A percentile compares a stretch with the other conserved stretches of the same genome.
phyloP scores from a whole-genome alignment of 2,888 invertebrate species.

The Nomada fabriciana region DNA sequence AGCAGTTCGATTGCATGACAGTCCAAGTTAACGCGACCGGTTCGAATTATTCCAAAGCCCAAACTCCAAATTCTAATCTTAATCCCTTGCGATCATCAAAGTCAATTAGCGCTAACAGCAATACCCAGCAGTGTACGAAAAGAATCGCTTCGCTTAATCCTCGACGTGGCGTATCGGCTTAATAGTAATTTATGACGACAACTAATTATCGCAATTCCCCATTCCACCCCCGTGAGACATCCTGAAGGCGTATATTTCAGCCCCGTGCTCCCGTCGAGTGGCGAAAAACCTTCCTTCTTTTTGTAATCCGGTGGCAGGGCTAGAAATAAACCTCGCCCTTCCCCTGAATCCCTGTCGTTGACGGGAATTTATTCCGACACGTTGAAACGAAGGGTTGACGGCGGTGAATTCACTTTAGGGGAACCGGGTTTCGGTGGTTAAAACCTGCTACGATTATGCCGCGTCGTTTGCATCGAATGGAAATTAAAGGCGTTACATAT shows the following conservation, averaged over 20 bases:
- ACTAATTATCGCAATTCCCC: constrained; percentile 10
- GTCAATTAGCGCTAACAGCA: constrained; percentile 7
- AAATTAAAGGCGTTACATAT: constrained; percentile 45
- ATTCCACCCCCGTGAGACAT: background rate
- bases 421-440: constrained; percentile 19
- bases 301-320: background rate
- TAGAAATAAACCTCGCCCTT: constrained; percentile 3
- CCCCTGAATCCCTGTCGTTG: constrained; percentile 17
- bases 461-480: constrained; percentile 42
- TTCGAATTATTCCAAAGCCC: no score
- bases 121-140: background rate
- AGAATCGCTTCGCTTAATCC: constrained; percentile 9
- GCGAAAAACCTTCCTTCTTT: background rate
- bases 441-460: constrained; percentile 13
- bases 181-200: constrained; percentile 17
- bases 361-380: constrained; percentile 22
- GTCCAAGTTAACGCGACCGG: background rate
- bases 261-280: background rate
- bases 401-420: constrained; percentile 10
- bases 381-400: background rate
- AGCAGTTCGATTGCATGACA: background rate
- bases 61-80: background rate
- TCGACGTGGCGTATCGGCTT: background rate
- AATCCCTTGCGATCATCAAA: constrained; percentile 5
- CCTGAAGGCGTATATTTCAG: constrained; percentile 17